phyloP scores from a whole-genome alignment of 1,140 invertebrate species.

The Drosophila lowei region DNA sequence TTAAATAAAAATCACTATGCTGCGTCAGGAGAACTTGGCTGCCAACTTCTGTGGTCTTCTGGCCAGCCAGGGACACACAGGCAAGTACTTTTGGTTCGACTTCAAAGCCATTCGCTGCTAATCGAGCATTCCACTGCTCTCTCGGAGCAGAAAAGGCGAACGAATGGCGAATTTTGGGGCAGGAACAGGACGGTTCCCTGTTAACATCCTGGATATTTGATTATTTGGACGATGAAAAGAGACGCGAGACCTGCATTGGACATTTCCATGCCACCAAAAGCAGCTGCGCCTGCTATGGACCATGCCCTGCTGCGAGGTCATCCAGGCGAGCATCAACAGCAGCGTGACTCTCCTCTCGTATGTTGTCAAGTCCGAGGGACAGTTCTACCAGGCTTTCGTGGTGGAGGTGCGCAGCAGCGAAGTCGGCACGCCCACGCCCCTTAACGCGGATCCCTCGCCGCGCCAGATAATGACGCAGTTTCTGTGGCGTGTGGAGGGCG shows the following conservation, averaged over 20 bases:
- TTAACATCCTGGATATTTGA: conserved; percentile 88
- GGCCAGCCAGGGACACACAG: conserved; percentile 73
- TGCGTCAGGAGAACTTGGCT: conserved; percentile 81
- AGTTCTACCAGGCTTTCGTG: conserved; percentile 85
- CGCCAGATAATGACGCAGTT: conserved; percentile 91
- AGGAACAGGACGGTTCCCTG: conserved; percentile 89
- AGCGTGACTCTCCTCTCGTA: conserved; percentile 87
- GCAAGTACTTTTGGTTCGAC: conserved; percentile 24
- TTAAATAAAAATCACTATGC: conserved; percentile 67
- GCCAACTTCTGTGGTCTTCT: conserved; percentile 82
- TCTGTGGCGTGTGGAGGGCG: conserved; percentile 88
- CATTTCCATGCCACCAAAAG: conserved; percentile 84
- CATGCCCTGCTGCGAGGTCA: conserved; percentile 87
- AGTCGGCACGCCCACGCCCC: conserved; percentile 83
- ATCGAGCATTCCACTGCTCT: neutral
- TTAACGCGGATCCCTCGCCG: conserved; percentile 81
- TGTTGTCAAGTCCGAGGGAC: conserved; percentile 84
- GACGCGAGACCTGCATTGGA: conserved; percentile 67
- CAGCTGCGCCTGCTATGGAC: conserved; percentile 86
- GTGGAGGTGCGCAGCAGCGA: conserved; percentile 85
- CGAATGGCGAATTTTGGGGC: conserved; percentile 90
- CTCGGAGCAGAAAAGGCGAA: conserved; percentile 84
- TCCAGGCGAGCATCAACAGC: conserved; percentile 91
- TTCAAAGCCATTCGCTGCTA: neutral
- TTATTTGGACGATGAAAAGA: conserved; percentile 70